phyloP scores from a whole-genome alignment of 2,888 invertebrate genomes.

The Hanleya hanleyi region DNA sequence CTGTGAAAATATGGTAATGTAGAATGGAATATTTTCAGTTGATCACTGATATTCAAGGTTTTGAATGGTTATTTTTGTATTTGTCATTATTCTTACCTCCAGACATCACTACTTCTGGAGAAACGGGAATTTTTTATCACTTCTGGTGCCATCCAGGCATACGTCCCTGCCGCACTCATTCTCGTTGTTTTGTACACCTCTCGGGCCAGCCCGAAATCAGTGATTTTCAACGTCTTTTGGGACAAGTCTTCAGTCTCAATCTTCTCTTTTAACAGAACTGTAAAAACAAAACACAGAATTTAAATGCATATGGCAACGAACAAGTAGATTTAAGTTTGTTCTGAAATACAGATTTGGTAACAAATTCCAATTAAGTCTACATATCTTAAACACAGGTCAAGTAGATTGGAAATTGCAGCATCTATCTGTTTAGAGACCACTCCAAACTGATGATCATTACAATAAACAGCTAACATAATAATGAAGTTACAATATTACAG shows the following conservation, averaged over 20 bases:
- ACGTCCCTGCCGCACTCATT: slow-evolving; percentile 98
- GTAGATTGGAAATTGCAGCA: too few species aligned
- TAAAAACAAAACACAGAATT: slow-evolving; percentile 31
- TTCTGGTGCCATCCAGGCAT: slow-evolving; percentile 99
- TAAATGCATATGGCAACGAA: neutral
- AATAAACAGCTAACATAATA: too few species aligned
- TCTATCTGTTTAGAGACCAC: too few species aligned
- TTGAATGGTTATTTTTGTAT: too few species aligned
- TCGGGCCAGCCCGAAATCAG: slow-evolving; percentile 96
- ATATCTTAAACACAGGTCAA: too few species aligned
- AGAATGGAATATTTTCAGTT: too few species aligned
- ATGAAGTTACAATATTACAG: too few species aligned
- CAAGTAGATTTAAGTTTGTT: neutral
- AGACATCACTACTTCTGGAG: slow-evolving; percentile 96
- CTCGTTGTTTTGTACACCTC: slow-evolving; percentile 97
- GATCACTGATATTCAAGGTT: too few species aligned
- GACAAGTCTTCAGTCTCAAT: slow-evolving; percentile 82
- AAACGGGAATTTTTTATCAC: slow-evolving; percentile 92
- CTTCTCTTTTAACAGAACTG: slow-evolving; percentile 74
- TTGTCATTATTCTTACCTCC: slow-evolving; percentile 83
- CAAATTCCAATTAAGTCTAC: too few species aligned
- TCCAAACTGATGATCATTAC: too few species aligned
- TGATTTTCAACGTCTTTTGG: slow-evolving; percentile 95
- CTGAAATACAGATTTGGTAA: neutral
- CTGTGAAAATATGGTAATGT: too few species aligned